These are phyloP conservation scores for Drosophila grimshawi DNA, from an alignment of 1,140 invertebrate species.

Conservation along the genomic window DNA sequence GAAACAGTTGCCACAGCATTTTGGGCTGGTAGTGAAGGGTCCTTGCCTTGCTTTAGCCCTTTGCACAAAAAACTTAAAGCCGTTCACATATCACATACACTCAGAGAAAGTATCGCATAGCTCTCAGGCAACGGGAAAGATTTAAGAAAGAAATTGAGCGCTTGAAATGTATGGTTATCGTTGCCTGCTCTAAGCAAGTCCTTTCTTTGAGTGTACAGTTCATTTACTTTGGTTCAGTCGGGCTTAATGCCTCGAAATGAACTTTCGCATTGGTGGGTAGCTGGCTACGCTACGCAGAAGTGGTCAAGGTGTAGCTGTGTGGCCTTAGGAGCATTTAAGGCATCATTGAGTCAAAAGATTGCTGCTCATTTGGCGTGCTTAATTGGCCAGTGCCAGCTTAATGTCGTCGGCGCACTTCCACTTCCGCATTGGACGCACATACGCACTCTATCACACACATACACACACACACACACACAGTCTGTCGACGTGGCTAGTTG, in stretches of 20 bases:
- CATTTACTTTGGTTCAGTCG: constrained; percentile 35
- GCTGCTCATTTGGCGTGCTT: constrained; percentile 77
- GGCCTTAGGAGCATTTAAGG: constrained; percentile 50
- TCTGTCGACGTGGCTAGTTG: constrained; percentile 36
- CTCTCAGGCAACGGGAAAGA: no score
- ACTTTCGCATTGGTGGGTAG: constrained; percentile 14
- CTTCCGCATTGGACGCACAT: constrained; percentile 17
- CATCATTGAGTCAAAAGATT: constrained; percentile 80
- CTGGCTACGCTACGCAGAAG: not conserved
- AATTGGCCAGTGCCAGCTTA: constrained; percentile 82
- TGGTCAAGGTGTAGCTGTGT: constrained; percentile 49
- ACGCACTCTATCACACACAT: constrained; percentile 7
- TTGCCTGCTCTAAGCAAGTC: constrained; percentile 31
- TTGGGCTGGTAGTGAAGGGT: constrained; percentile 65
- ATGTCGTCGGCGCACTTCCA: constrained; percentile 68
- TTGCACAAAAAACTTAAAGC: constrained; percentile 7
- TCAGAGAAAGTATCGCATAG: not conserved
- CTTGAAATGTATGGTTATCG: not conserved
- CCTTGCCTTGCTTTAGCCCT: constrained; percentile 22
- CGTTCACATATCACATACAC: constrained; percentile 11
- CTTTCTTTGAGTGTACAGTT: not conserved
- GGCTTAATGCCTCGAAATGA: constrained; percentile 46
- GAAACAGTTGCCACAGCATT: constrained; percentile 43
- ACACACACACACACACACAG: constrained; percentile 1
- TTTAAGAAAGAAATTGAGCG: no score